Percentiles rank a stretch among this genome's conserved stretches.
These are phyloP conservation scores for Slavum lentiscoides DNA, from an alignment of 2,888 invertebrate genomes.

Conservation along the genomic window DNA sequence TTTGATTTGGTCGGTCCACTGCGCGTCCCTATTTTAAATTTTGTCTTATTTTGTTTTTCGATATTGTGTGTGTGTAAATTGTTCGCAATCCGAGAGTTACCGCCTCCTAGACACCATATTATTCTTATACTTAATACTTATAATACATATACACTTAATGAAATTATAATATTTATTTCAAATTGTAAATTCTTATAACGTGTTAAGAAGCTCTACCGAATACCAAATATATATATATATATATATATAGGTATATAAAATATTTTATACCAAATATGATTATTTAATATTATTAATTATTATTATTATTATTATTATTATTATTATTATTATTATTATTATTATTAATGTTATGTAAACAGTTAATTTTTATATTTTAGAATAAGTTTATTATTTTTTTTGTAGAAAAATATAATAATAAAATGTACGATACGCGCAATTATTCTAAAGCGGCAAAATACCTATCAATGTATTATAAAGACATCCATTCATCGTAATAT, in stretches of 20 bases:
- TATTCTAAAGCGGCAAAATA: conserved; percentile 50
- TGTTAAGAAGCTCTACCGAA: conserved; percentile 43
- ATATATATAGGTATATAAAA: neutral
- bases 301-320: conserved; percentile 27
- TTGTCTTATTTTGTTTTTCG: conserved; percentile 2
- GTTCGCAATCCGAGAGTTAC: conserved; percentile 6
- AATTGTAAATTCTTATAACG: conserved; percentile 35
- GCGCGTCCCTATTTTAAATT: neutral
- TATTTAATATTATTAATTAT: conserved; percentile 31
- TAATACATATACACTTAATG: neutral
- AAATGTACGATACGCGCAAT: conserved; percentile 40
- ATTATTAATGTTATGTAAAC: conserved; percentile 16
- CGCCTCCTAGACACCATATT: neutral
- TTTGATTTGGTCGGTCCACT: neutral
- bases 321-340: conserved; percentile 13
- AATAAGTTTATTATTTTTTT: conserved; percentile 39
- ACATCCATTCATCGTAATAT: conserved; percentile 26
- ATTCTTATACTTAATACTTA: neutral
- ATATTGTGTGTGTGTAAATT: conserved; percentile 4
- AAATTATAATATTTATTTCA: conserved; percentile 13
- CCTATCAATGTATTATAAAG: conserved; percentile 27
- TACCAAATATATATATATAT: too few relatives aligned
- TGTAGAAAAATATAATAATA: conserved; percentile 51
- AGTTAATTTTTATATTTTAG: conserved; percentile 42
- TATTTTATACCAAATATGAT: conserved; percentile 10